These are phyloP conservation scores for Drosophila atroscutellata DNA, from an alignment of 2,888 invertebrate genomes.

Conservation along the genomic window DNA sequence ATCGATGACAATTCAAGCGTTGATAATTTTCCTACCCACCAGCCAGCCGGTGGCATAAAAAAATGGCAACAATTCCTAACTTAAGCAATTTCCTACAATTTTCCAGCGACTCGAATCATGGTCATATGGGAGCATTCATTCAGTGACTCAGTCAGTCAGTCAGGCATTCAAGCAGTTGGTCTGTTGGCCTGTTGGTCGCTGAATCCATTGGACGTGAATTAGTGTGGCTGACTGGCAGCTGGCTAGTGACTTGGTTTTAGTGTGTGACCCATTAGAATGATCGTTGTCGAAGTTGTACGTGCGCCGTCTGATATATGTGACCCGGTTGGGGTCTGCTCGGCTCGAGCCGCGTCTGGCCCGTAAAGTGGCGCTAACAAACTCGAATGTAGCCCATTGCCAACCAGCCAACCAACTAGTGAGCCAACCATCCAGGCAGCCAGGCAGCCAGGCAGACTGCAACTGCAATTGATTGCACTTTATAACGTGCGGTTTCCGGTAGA, in stretches of 20 bases:
- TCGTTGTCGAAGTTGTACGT: slow-evolving; percentile 77
- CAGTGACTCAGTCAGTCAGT: slow-evolving; percentile 30
- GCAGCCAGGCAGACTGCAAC: slow-evolving; percentile 51
- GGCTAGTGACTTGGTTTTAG: slow-evolving; percentile 63
- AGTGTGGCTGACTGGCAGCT: slow-evolving; percentile 59
- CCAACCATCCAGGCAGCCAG: slow-evolving; percentile 21
- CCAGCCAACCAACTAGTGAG: slow-evolving; percentile 8
- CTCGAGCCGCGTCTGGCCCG: slow-evolving; percentile 50
- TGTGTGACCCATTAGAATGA: slow-evolving; percentile 80
- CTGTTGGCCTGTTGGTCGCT: slow-evolving; percentile 28
- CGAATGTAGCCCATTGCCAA: slow-evolving; percentile 57
- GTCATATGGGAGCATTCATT: slow-evolving; percentile 58
- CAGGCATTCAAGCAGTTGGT: slow-evolving; percentile 7
- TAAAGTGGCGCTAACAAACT: slow-evolving; percentile 74
- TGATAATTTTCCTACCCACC: slow-evolving; percentile 72
- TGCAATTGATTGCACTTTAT: slow-evolving; percentile 82
- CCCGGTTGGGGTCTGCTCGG: slow-evolving; percentile 45
- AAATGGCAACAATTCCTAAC: slow-evolving; percentile 75
- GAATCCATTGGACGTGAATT: slow-evolving; percentile 73
- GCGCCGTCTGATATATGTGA: slow-evolving; percentile 69
- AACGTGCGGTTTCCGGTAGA: slow-evolving; percentile 81
- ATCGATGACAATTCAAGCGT: slow-evolving; percentile 80
- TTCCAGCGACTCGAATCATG: slow-evolving; percentile 63
- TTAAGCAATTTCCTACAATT: slow-evolving; percentile 81
- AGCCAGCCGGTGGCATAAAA: slow-evolving; percentile 59